Base-by-base conservation (phyloP, 2,113 vertebrate genomes). In the Stegostoma tigrinum region DNA sequence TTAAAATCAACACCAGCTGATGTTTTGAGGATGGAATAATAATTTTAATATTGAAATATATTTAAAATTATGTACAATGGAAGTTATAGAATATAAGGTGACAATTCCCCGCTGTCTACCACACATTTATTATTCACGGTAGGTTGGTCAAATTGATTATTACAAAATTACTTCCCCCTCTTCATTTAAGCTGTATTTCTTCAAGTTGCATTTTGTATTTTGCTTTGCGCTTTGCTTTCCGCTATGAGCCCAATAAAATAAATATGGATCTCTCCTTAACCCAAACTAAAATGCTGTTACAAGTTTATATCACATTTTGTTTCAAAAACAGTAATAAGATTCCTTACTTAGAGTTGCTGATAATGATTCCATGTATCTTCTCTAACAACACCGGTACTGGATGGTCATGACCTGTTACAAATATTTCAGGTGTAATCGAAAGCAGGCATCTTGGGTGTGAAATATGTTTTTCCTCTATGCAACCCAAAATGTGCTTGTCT, bases 1-100 rank as follows among this genome's bases (percentile, higher is more conserved):
- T 97, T 96, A 97, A 96, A 97, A 95, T 96, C 96, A 97, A 94
- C 96, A 96, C 96, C 97, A 97, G 96, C 97, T 97, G 97, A 96
- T 95, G 55, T 95, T 97, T 97, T 96, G 96, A 96, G 97, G 97
- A 96, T 97, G 96, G 97, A 97, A 97, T 97, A 97, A 97, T 97
- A 96, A 96, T 95, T 96, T 95, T 96, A 96, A 96, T 97, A 96
- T 97, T 97, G 96, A 97, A 97, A 94, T 96, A 64, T 72, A 97
- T 21, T 97, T 96, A 96, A 95, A 96, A 96, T 96, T 95, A 96
- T 97, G 96, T 97, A 96, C 96, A 48, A 48, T 48, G 48, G 48
- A 3, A 48, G 48, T 48, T 48, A 48, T 48, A 48, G 48, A 48
- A 48, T 48, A 96, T 96, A 95, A 97, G 96, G 95, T 97, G 97